Percentiles rank a stretch among this genome's conserved stretches.
These are phyloP conservation scores for Caenorhabditis sinica DNA, from an alignment of 2,888 invertebrate species.

Conservation along the genomic window DNA sequence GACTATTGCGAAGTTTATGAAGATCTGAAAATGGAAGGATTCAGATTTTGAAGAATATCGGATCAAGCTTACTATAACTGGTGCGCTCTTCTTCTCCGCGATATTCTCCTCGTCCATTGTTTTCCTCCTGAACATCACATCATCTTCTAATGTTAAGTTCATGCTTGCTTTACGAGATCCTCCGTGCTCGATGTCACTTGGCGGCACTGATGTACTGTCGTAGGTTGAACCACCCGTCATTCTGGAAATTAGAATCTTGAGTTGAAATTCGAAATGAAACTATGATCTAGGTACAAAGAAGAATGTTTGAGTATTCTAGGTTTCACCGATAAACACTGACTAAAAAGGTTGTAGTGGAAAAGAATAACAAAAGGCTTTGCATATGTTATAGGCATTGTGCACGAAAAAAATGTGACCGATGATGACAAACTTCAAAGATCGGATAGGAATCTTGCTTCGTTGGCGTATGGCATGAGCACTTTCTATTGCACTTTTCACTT, in stretches of 20 bases:
- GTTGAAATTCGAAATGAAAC: no score
- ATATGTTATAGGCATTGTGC: slow-evolving; percentile 20
- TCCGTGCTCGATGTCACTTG: not conserved
- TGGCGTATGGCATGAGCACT: not conserved
- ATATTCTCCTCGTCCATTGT: slow-evolving; percentile 20
- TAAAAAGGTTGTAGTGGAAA: not conserved
- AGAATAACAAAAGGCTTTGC: slow-evolving; percentile 33
- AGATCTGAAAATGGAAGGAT: slow-evolving; percentile 51
- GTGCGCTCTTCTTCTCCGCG: slow-evolving; percentile 42
- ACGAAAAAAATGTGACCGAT: slow-evolving; percentile 22
- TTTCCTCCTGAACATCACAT: slow-evolving; percentile 1
- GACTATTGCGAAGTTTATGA: slow-evolving; percentile 73
- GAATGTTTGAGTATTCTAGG: no score
- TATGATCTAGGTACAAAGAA: no score
- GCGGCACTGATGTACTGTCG: slow-evolving; percentile 10
- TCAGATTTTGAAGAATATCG: not conserved
- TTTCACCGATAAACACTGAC: slow-evolving; percentile 16
- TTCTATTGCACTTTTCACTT: not conserved
- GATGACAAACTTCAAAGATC: slow-evolving; percentile 37
- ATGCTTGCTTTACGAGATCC: not conserved
- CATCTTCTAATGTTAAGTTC: not conserved
- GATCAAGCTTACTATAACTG: slow-evolving; percentile 26
- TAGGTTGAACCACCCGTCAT: slow-evolving; percentile 43
- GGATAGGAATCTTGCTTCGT: not conserved
- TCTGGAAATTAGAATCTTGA: slow-evolving; percentile 4